phyloP scores from a whole-genome alignment of 2,797 vertebrate species.

The Crax fasciolata region DNA sequence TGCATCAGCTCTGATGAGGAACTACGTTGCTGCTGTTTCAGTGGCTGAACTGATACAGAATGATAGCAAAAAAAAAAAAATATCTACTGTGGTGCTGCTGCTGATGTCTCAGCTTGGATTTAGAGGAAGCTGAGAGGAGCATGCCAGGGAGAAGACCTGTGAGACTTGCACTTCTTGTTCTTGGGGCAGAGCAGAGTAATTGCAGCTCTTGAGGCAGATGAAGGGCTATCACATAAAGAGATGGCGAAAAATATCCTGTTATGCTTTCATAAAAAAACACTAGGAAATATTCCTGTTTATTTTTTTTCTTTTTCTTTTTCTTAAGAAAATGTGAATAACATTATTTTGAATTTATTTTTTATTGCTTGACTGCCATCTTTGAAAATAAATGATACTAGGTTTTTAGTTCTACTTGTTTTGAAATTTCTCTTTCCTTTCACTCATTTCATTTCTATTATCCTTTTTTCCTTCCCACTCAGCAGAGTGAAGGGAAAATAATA shows the following conservation, averaged over 20 bases:
- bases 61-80: neutral
- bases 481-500: neutral
- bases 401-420: neutral
- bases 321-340: neutral
- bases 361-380: neutral
- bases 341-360: neutral
- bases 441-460: neutral
- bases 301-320: neutral
- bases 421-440: neutral
- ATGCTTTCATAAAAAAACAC: neutral
- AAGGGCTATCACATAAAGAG: neutral
- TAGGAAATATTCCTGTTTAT: neutral
- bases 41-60: neutral
- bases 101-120: neutral
- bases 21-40: slow-evolving; percentile 1
- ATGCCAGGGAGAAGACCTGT: neutral
- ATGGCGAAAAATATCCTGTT: neutral
- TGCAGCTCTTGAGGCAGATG: neutral
- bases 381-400: neutral
- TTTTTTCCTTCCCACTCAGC: neutral
- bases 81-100: rapidly evolving
- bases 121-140: neutral
- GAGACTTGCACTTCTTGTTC: neutral
- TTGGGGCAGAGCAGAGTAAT: neutral
- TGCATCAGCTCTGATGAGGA: slow-evolving; percentile 31